Evolutionary conservation across 2,797 vertebrate species (phyloP), one percentile per base, ranked within the genome.

Genomic region (Chrosomus eos): DNA sequence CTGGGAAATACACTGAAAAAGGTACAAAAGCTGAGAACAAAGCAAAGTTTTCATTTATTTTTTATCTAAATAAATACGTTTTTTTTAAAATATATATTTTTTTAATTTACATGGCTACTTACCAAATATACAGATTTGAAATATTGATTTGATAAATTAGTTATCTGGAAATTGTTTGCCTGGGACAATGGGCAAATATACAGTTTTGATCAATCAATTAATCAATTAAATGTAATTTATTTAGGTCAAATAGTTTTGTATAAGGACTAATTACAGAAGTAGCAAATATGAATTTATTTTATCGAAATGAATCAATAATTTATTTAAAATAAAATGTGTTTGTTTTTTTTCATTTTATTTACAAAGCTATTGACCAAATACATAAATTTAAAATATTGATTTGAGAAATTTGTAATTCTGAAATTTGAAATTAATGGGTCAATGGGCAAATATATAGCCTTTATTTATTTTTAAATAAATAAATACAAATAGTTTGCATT

Each of bases 1-100:
- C 98, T 73, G 98, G 98, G 91, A 97, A 97, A 92, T 97, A 96
- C 26, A 96, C 97, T 96, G 95, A 88, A 94, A 90, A 62, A 68
- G 4, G 79, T 2, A 38, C 26, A 79, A 55, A 85, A 18, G 77
- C 7, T 89, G 0, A 83, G 60, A 68, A 40, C 4, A 40, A 9
- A 53, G 53, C 33, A 40, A 28, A n/a, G 13, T 7, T 45, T 38
- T 38, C 0, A 58, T n/a, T 76, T n/a, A 38, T 58, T 76, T 76
- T 55, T 58, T 5, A 14, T 36, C 31, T 36, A 75, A 36, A 75
- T 36, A 53, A 62, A 62, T 7, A 62, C 0, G n/a, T 26, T 60
- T 43, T 38, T 36, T 13, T 26, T n/a, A 4, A 58, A 11, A 6
- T 2, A 8, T 19, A n/a, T 58, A 13, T 26, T 1, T 60, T 5